A percentile compares a stretch with the other conserved stretches of the same genome.
These are phyloP conservation scores for Orthonevra nobilis DNA, from an alignment of 2,888 invertebrate species.

Conservation along the genomic window DNA sequence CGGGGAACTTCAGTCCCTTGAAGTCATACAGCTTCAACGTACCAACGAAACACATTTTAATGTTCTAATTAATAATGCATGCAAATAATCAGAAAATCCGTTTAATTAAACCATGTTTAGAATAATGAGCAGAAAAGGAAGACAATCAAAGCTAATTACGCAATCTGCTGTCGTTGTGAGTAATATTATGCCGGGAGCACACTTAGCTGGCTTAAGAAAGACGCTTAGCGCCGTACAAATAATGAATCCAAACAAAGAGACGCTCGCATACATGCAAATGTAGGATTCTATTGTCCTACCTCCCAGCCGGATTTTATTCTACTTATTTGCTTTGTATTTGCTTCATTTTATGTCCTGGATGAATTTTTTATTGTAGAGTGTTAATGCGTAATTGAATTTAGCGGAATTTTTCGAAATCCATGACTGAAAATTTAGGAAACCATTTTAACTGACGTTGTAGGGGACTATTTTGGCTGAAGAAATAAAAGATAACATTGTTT, in stretches of 20 bases:
- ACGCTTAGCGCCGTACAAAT: background rate
- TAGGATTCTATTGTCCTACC: slow-evolving; percentile 36
- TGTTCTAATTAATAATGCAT: slow-evolving; percentile 56
- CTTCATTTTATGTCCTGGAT: background rate
- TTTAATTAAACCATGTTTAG: slow-evolving; percentile 58
- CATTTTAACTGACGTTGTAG: background rate
- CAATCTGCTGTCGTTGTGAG: slow-evolving; percentile 47
- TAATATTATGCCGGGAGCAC: slow-evolving; percentile 47
- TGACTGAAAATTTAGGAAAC: background rate
- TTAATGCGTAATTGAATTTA: slow-evolving; percentile 14
- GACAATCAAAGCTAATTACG: slow-evolving; percentile 57
- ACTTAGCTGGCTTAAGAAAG: slow-evolving; percentile 30
- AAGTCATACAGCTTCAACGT: background rate
- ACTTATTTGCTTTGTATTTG: slow-evolving; percentile 12
- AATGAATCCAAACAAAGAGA: background rate
- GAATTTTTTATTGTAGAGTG: slow-evolving; percentile 11
- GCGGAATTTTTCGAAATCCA: slow-evolving; percentile 10
- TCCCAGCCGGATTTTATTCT: slow-evolving; percentile 20
- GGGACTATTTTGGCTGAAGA: too few relatives aligned
- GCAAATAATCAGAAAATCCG: slow-evolving; percentile 53
- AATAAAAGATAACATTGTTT: too few relatives aligned
- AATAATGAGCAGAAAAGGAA: slow-evolving; percentile 52
- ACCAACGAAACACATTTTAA: slow-evolving; percentile 34
- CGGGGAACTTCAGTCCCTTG: too few relatives aligned
- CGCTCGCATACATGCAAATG: background rate